Base-by-base conservation (phyloP, 2,113 vertebrate genomes). In the Tragulus kanchil region DNA sequence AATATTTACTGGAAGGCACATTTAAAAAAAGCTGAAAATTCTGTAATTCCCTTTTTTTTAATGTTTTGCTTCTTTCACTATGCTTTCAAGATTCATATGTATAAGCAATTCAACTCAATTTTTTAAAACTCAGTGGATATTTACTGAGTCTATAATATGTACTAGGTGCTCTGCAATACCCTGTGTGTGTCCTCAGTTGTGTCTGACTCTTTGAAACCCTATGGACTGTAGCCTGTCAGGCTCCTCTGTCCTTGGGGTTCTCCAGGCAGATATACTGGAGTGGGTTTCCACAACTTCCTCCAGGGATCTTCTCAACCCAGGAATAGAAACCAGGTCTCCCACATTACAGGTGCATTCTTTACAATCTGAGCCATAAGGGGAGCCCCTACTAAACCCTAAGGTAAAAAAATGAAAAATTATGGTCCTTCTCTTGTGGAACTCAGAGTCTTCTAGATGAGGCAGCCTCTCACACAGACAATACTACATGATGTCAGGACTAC, bases 21-120 rank as follows among this genome's bases (percentile, higher is more conserved):
- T 84, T 84, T 1, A 61, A 52, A 83, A 75, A 89, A 48, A 5
- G 0, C 52, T 85, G 11, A 45, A 93, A 93, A 69, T 84, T 84
- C 4, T 14, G 84, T 84, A 78, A 86, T 89, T 86, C 92, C 52
- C 23, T 83, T 65, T 52, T 69, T 92, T 96, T 61, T 36, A 90
- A 42, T 82, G 26, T 42, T 92, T 91, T 85, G 17, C 50, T 94
- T 71, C 71, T 73, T 75, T 8, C 21, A 26, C 56, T 19, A 69
- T 17, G 85, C 14, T 85, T 94, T n/a, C 3, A 50, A 83, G n/a
- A 88, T 85, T 81, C 26, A 31, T 75, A 79, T 62, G 13, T 23
- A 82, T 64, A 42, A 82, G 36, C 48, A 65, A 83, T 73, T 31
- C 28, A 65, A 65, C 31, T 93, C 67, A 75, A 58, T 50, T 93